A percentile compares a stretch with the other conserved stretches of the same genome.
Evolutionary conservation across 1,140 invertebrate species (phyloP).

Genomic region (Rhynchophorus ferrugineus): DNA sequence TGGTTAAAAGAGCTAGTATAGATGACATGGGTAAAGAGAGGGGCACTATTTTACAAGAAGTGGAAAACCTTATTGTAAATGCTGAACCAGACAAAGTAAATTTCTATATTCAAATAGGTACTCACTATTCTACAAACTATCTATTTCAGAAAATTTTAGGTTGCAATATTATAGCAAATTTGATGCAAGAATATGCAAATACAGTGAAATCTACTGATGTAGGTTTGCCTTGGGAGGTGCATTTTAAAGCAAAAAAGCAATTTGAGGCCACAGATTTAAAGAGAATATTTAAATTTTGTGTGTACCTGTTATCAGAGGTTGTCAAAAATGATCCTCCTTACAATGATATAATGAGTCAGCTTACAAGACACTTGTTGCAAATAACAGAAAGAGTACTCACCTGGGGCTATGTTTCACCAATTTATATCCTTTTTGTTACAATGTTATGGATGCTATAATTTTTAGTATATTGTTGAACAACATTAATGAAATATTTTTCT

Average conservation of each 20-base stretch:
- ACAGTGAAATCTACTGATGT: conserved; percentile 79
- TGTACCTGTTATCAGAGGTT: conserved; percentile 36
- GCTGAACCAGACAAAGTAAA: conserved; percentile 51
- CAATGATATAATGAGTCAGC: conserved; percentile 25
- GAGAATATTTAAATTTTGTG: conserved; percentile 57
- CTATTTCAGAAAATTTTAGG: conserved; percentile 58
- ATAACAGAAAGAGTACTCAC: conserved; percentile 35
- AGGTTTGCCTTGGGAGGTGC: conserved; percentile 78
- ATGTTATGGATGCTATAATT: not conserved
- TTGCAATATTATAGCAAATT: conserved; percentile 69
- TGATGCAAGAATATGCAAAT: conserved; percentile 82
- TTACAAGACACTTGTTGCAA: conserved; percentile 33
- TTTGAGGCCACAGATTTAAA: conserved; percentile 77
- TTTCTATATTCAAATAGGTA: not conserved
- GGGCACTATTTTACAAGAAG: conserved; percentile 61
- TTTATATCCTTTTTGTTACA: conserved; percentile 53
- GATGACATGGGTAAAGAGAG: conserved; percentile 63
- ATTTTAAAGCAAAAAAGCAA: conserved; percentile 72
- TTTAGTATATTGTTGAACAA: no score
- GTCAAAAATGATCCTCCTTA: conserved; percentile 36
- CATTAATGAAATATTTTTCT: conserved; percentile 32
- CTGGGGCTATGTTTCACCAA: conserved; percentile 36
- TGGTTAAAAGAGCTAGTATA: conserved; percentile 73
- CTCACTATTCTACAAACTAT: not conserved
- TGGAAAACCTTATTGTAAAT: conserved; percentile 61